Percentiles rank a stretch among this genome's conserved stretches.
phyloP scores from a whole-genome alignment of 2,888 invertebrate genomes.

The Hydroisotoma schaefferi region DNA sequence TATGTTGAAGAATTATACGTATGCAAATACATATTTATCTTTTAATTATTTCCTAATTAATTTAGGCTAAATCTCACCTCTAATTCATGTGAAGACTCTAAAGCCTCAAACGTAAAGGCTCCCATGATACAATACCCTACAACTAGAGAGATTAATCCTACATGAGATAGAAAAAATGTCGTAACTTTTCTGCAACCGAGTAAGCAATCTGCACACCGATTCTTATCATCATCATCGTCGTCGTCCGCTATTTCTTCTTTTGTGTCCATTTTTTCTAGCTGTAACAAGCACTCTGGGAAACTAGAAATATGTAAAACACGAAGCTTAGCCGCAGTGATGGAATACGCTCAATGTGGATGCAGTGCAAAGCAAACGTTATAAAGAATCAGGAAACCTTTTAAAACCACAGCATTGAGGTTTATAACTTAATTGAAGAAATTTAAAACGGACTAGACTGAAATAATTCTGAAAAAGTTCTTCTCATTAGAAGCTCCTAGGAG shows the following conservation, averaged over 20 bases:
- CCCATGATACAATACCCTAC: conserved; percentile 87
- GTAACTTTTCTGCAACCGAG: conserved; percentile 58
- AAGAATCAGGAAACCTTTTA: too few species aligned
- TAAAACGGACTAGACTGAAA: too few species aligned
- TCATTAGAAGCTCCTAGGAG: too few species aligned
- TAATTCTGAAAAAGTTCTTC: too few species aligned
- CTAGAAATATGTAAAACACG: too few species aligned
- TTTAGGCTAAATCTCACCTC: conserved; percentile 18
- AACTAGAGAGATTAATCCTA: conserved; percentile 79
- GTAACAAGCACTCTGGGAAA: too few species aligned
- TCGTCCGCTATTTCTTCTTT: conserved; percentile 14
- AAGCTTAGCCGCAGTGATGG: too few species aligned
- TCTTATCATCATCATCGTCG: conserved; percentile 27
- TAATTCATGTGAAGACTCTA: conserved; percentile 34
- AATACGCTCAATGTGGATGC: too few species aligned
- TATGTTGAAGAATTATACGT: not conserved
- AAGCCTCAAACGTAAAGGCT: conserved; percentile 64
- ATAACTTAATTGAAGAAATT: too few species aligned
- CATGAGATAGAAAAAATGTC: conserved; percentile 82
- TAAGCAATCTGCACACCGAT: conserved; percentile 39
- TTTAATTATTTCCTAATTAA: not conserved
- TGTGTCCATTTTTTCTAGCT: not conserved
- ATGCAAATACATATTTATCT: not conserved
- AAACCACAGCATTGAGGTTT: too few species aligned
- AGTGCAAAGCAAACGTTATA: too few species aligned